Conservation (phyloP, 2,113 vertebrate species). For the Bos javanicus region DNA sequence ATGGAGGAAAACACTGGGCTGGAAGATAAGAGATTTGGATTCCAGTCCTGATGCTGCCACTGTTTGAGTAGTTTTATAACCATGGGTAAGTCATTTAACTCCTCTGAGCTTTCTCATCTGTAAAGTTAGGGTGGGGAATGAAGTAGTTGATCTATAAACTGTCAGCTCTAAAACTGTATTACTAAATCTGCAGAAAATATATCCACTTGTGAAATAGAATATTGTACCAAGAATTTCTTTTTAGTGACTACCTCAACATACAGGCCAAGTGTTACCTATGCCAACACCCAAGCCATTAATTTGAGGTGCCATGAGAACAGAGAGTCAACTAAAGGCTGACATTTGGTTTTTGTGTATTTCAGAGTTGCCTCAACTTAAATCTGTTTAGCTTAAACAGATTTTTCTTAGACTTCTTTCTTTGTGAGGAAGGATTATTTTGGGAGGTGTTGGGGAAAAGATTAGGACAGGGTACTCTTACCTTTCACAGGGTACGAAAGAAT, state of each 20-base stretch:
- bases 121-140: neutral
- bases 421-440: neutral
- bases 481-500: neutral
- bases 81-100: neutral
- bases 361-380: neutral
- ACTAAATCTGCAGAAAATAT: neutral
- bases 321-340: neutral
- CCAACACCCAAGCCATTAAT: constrained; percentile 32
- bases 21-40: neutral
- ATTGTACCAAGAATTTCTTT: neutral
- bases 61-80: neutral
- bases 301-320: neutral
- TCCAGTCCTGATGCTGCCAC: neutral
- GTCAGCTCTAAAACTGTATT: neutral
- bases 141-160: constrained; percentile 20
- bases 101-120: neutral
- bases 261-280: neutral
- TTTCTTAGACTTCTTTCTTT: constrained; percentile 45
- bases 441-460: neutral
- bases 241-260: constrained; percentile 36
- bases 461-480: neutral
- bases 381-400: neutral
- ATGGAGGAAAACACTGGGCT: neutral
- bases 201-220: neutral
- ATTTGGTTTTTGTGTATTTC: neutral